Evolutionary conservation across 2,797 vertebrate species (phyloP), one percentile per base, ranked within the genome.

Genomic region (Psittacula echo): DNA sequence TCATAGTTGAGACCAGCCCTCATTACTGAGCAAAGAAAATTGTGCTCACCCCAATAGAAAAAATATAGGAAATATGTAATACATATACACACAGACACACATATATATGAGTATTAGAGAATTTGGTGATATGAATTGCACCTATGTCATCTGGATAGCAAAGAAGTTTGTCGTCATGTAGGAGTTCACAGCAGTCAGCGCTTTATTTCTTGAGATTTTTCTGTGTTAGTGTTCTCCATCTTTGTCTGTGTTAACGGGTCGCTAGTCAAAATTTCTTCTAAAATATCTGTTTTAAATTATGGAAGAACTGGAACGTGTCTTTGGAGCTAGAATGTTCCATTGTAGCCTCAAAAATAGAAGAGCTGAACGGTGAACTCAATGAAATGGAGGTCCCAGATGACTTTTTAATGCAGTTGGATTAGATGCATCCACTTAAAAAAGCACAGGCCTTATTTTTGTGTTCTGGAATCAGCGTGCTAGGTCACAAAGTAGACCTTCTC

Each of bases 211-310:
- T 16, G 30, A 30, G 20, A 7, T 20, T 64, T 42, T 23, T 18
- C 34, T 10, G 5, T n/a, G 18, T 42, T 78, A 30, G 20, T 66
- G 67, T 48, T 41, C 41, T 58, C 64, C 6, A 13, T 44, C 27
- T 65, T n/a, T 0, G 0, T 47, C 2, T 19, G 1, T 9, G 24
- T 34, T 27, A 27, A 32, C 44, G 37, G 41, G 37, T 29, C 29
- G 17, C 18, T 5, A 13, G 21, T 60, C 30, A 51, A 22, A 12
- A 5, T 32, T 30, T 39, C 21, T 32, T 41, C 47, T 23, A 15
- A 65, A 30, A 22, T 37, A 17, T n/a, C 45, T 30, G 23, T 11
- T 82, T 71, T 50, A 26, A 26, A 20, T 64, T 18, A 23, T 42
- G 71, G 53, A 13, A 48, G 71, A 72, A 24, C 9, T 27, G 20